Evolutionary conservation across 2,797 vertebrate genomes (phyloP).

Genomic region (Dendrocincla tyrannina): DNA sequence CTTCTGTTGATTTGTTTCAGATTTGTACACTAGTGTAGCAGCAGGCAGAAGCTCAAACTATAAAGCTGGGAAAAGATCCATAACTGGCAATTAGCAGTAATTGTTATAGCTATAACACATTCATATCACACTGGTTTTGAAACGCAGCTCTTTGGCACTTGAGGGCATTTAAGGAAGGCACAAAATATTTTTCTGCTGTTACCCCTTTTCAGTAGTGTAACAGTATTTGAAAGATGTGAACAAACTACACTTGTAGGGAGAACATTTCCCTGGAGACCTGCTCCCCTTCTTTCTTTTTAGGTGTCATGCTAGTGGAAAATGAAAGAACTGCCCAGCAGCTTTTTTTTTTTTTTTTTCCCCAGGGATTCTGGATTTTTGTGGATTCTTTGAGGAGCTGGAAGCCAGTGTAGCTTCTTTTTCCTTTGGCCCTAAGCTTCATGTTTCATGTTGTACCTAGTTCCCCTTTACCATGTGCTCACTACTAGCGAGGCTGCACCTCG

Average conservation of each 20-base stretch:
- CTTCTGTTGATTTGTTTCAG: background rate
- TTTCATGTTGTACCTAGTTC: fast-evolving
- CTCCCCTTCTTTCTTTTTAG: background rate
- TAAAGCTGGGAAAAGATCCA: constrained; percentile 15
- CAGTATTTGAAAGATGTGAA: background rate
- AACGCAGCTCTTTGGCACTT: background rate
- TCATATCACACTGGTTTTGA: background rate
- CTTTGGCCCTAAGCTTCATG: background rate
- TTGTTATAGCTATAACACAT: background rate
- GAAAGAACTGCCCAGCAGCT: too few relatives aligned
- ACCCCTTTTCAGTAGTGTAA: background rate
- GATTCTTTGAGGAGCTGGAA: background rate
- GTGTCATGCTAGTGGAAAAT: background rate
- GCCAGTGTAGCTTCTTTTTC: fast-evolving
- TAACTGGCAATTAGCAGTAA: constrained; percentile 31
- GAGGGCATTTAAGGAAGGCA: background rate
- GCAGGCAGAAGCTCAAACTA: background rate
- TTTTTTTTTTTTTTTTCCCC: too few relatives aligned
- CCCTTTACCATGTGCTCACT: background rate
- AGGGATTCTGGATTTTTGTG: background rate
- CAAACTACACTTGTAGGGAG: background rate
- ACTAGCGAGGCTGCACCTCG: too few relatives aligned
- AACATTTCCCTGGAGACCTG: background rate
- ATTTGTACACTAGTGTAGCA: background rate
- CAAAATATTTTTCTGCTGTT: background rate